phyloP scores from a whole-genome alignment of 2,888 invertebrate genomes.

The Cantharis nigra region DNA sequence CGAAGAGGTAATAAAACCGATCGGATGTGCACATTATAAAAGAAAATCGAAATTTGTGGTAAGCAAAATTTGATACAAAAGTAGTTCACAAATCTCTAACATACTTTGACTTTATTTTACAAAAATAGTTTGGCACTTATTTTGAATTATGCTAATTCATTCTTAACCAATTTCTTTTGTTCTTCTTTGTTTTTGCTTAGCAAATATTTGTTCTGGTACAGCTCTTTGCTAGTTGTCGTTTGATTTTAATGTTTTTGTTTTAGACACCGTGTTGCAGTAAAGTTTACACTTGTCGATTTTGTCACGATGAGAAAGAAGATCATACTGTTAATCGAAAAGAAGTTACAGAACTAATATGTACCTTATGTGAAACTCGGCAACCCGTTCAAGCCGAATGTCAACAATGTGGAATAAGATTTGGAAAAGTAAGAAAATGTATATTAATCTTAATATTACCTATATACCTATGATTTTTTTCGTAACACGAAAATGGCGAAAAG shows the following conservation, averaged over 20 bases:
- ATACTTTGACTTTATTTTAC: background rate
- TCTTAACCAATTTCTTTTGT: slow-evolving; percentile 12
- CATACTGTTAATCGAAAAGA: slow-evolving; percentile 84
- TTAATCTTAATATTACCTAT: background rate
- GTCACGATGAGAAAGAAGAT: slow-evolving; percentile 85
- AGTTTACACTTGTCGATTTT: slow-evolving; percentile 86
- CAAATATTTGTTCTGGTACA: background rate
- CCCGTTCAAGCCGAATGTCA: slow-evolving; percentile 79
- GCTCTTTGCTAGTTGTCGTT: background rate
- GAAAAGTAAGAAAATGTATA: slow-evolving; percentile 64
- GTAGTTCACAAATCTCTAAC: background rate
- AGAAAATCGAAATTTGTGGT: slow-evolving; percentile 86
- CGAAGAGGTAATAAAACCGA: slow-evolving; percentile 57
- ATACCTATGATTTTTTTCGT: background rate
- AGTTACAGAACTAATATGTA: slow-evolving; percentile 82
- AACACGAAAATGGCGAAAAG: too few relatives aligned
- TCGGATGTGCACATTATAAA: slow-evolving; percentile 83
- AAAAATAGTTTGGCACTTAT: background rate
- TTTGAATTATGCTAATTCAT: slow-evolving; percentile 4
- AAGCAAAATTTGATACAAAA: slow-evolving; percentile 53
- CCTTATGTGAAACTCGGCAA: slow-evolving; percentile 79
- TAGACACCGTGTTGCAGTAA: slow-evolving; percentile 91
- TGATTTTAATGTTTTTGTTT: slow-evolving; percentile 42
- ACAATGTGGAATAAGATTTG: slow-evolving; percentile 77
- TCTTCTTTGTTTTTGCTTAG: slow-evolving; percentile 2